A percentile compares a stretch with the other conserved stretches of the same genome.
These are phyloP conservation scores for Ranitomeya imitator DNA, from an alignment of 2,113 vertebrate genomes.

Conservation along the genomic window DNA sequence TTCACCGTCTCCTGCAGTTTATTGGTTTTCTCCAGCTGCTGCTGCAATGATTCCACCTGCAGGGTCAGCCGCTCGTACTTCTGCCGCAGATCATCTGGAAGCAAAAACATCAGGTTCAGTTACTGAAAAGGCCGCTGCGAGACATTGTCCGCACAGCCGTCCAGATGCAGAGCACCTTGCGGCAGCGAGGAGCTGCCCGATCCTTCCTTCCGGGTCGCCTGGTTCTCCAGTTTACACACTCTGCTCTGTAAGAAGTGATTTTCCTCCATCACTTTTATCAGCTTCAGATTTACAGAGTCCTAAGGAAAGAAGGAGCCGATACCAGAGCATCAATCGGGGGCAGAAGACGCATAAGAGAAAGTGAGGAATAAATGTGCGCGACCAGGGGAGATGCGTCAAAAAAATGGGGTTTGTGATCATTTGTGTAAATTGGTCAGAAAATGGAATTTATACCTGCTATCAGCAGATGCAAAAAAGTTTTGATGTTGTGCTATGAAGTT, in stretches of 20 bases:
- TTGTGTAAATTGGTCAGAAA: no score
- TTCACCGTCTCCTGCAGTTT: slow-evolving; percentile 67
- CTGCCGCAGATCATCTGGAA: slow-evolving; percentile 65
- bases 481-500: no score
- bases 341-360: no score
- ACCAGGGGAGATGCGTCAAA: no score
- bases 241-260: slow-evolving; percentile 61
- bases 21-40: slow-evolving; percentile 68
- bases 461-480: no score
- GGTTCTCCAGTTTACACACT: slow-evolving; percentile 55
- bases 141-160: neutral
- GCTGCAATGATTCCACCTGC: slow-evolving; percentile 66
- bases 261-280: slow-evolving; percentile 66
- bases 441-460: no score
- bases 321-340: neutral
- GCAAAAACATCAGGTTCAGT: neutral
- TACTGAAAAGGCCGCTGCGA: neutral
- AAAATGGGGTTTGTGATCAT: no score
- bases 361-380: no score
- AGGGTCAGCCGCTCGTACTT: slow-evolving; percentile 66
- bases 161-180: neutral
- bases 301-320: slow-evolving; percentile 45
- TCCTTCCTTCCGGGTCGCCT: slow-evolving; percentile 31
- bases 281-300: slow-evolving; percentile 66
- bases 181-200: neutral